Conservation (phyloP, 2,113 vertebrate genomes). For the Xenus cinereus region DNA sequence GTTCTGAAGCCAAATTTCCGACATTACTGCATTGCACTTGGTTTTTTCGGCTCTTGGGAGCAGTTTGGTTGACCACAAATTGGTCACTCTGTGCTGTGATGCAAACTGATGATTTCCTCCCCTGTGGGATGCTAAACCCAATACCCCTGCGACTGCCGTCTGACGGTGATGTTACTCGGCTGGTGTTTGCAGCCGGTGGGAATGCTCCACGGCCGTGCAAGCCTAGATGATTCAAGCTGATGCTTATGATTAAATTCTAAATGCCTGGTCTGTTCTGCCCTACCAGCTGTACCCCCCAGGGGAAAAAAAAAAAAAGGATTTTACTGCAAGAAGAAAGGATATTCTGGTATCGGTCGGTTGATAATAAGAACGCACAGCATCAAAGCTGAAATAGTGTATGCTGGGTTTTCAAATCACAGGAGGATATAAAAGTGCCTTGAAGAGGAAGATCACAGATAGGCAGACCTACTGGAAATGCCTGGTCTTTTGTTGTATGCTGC, state of each 20-base stretch:
- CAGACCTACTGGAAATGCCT: background rate
- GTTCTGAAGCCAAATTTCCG: background rate
- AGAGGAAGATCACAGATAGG: constrained; percentile 8
- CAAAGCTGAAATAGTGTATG: constrained; percentile 5
- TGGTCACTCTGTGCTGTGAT: constrained; percentile 20
- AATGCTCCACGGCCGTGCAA: background rate
- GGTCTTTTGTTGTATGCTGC: background rate
- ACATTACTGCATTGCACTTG: background rate
- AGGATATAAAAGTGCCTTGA: background rate
- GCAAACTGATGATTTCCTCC: background rate
- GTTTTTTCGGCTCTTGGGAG: constrained; percentile 4
- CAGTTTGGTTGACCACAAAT: constrained; percentile 35
- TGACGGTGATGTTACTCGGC: background rate
- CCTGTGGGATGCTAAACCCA: background rate
- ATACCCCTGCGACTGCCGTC: background rate
- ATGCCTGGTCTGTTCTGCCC: constrained; percentile 10
- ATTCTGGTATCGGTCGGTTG: background rate
- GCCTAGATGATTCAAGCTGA: constrained; percentile 26
- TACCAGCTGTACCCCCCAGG: background rate
- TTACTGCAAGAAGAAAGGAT: constrained; percentile 15
- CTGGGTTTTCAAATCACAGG: constrained; percentile 37
- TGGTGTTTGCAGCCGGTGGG: background rate
- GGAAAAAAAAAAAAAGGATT: background rate
- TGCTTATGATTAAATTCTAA: constrained; percentile 27
- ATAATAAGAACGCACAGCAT: background rate